Conservation (phyloP, 2,888 invertebrate species). For the Agyllia agylla region DNA sequence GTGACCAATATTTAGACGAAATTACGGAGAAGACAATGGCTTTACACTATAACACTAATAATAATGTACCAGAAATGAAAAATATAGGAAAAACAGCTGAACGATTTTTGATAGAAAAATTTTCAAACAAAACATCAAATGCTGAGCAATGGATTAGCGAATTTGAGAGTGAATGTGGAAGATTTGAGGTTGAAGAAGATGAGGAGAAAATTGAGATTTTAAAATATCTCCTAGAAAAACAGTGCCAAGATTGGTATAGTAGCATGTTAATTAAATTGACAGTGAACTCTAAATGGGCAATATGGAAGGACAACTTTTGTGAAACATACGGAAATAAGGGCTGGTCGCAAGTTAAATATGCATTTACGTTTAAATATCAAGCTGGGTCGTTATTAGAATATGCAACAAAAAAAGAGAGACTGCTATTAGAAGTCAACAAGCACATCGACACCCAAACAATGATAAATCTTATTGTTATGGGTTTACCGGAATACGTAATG, state of each 20-base stretch:
- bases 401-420: conserved; percentile 68
- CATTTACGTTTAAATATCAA: conserved; percentile 47
- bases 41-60: neutral
- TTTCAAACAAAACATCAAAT: conserved; percentile 29
- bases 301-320: conserved; percentile 40
- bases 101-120: conserved; percentile 11
- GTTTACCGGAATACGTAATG: conserved; percentile 42
- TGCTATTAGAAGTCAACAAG: conserved; percentile 59
- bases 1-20: conserved; percentile 32
- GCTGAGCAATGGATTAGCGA: conserved; percentile 46
- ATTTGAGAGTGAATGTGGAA: conserved; percentile 58
- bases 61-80: neutral
- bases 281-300: conserved; percentile 28
- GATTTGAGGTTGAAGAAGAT: conserved; percentile 40
- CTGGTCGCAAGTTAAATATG: conserved; percentile 59
- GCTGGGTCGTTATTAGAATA: conserved; percentile 62
- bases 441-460: conserved; percentile 50
- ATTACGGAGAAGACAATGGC: neutral
- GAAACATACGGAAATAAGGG: conserved; percentile 55
- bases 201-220: conserved; percentile 48
- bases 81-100: neutral
- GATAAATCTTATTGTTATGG: conserved; percentile 54
- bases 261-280: conserved; percentile 49
- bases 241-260: conserved; percentile 44
- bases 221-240: conserved; percentile 28